Evolutionary conservation across 2,888 invertebrate species (phyloP), one percentile per base, ranked within the genome.

Genomic region (Dexiosoma caninum): DNA sequence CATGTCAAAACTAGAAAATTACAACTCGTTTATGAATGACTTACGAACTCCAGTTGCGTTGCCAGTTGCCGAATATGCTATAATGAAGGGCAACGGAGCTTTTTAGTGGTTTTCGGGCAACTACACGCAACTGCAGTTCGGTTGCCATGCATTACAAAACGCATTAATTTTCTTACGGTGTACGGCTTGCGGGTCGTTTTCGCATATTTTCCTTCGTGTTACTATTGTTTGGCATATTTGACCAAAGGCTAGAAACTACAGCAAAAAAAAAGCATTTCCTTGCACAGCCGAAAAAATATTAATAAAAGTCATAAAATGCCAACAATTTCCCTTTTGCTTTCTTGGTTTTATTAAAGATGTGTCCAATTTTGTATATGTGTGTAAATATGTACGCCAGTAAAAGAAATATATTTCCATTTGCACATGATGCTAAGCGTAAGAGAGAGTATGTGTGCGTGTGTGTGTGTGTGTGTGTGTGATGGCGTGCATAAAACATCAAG

Each of bases 271-370:
- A n/a, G 10, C 14, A 32, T 23, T 53, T 16, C 9, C 49, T 51
- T 51, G 37, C 27, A 59, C 21, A 42, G 46, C 51, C 64, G 40
- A 60, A 78, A 82, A 78, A 78, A 78, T 78, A 74, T 80, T 82
- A 74, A 80, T 82, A 82, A 82, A 82, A 80, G 80, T 80, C 80
- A 82, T 75, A 82, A 82, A 78, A 77, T 71, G 80, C 72, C 69
- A 77, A 71, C 55, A 3, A 71, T 80, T 80, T 82, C 75, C 71
- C 74, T 55, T 40, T 23, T 62, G 62, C n/a, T 70, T 42, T 59
- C 16, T 60, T 44, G 16, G 19, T 14, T 35, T 16, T 40, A 6
- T 42, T 51, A 51, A 44, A 8, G 35, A 32, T 49, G 30, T 40
- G 19, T n/a, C 6, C 27, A 27, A 27, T 27, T 37, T 37, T 37